Conservation (phyloP, 64 coral and sea anemone species). For the Exaiptasia diaphana region DNA sequence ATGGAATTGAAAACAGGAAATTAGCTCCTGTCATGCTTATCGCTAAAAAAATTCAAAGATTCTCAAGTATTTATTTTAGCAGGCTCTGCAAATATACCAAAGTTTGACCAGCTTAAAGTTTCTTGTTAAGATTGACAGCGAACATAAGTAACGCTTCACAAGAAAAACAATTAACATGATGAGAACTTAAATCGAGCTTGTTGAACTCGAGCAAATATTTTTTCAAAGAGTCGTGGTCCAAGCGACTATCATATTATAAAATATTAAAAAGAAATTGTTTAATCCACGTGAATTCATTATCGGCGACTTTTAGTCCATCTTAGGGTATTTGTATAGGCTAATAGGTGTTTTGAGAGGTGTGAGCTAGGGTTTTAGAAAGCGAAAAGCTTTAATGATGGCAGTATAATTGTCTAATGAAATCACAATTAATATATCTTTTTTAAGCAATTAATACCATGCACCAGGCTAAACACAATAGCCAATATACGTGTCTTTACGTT, state of each 20-base stretch:
- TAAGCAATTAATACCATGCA: conserved; percentile 88
- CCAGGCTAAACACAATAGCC: conserved; percentile 66
- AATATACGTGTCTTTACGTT: conserved; percentile 71
- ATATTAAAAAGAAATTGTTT: conserved; percentile 18
- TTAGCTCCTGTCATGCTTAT: conserved; percentile 81
- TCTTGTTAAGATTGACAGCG: conserved; percentile 81
- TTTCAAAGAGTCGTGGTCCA: conserved; percentile 9
- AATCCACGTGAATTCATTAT: conserved; percentile 7
- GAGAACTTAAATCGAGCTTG: conserved; percentile 80
- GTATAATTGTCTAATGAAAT: conserved; percentile 95
- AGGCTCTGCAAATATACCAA: conserved; percentile 65
- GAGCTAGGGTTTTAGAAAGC: background rate
- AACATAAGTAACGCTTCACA: conserved; percentile 70
- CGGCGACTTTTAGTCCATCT: background rate
- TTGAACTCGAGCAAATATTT: conserved; percentile 93
- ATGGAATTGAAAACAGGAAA: conserved; percentile 82
- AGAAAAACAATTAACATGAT: conserved; percentile 87
- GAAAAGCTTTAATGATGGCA: conserved; percentile 72
- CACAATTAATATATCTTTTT: conserved; percentile 99
- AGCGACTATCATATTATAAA: conserved; percentile 9
- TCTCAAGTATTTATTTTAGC: conserved; percentile 74
- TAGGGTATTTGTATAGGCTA: conserved; percentile 9
- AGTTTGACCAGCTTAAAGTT: conserved; percentile 75
- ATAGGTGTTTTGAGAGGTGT: background rate
- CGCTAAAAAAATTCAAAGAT: conserved; percentile 80